Evolutionary conservation across 2,888 invertebrate genomes (phyloP).

Genomic region (Myopa testacea): DNA sequence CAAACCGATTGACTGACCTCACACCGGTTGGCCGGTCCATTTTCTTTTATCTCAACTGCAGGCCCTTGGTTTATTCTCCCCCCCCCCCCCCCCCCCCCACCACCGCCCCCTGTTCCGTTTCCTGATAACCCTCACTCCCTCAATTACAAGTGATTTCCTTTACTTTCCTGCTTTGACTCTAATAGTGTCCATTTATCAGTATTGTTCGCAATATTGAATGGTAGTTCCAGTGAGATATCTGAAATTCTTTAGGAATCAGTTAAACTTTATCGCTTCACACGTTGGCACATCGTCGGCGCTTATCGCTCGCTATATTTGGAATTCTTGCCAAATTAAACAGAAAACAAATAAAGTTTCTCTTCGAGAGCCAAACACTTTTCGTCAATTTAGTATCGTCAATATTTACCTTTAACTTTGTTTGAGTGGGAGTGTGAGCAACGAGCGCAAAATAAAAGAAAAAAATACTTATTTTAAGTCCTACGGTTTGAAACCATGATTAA

Average conservation of each 20-base stretch:
- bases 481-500: constrained; percentile 53
- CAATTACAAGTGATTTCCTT: background rate
- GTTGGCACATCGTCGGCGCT: constrained; percentile 57
- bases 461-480: constrained; percentile 58
- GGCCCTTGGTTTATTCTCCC: background rate
- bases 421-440: background rate
- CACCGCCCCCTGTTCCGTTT: background rate
- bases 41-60: background rate
- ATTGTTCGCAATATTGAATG: background rate
- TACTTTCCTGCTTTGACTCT: background rate
- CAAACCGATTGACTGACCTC: background rate
- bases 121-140: no score
- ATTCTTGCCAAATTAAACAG: constrained; percentile 18
- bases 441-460: background rate
- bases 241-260: constrained; percentile 57
- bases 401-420: constrained; percentile 13
- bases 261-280: constrained; percentile 58
- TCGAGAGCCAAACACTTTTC: background rate
- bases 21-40: background rate
- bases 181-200: background rate
- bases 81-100: background rate
- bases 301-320: constrained; percentile 11
- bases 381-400: background rate
- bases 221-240: constrained; percentile 41
- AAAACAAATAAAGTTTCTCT: background rate